phyloP scores from a whole-genome alignment of 2,888 invertebrate genomes.

The Ichneumoninae sp. region DNA sequence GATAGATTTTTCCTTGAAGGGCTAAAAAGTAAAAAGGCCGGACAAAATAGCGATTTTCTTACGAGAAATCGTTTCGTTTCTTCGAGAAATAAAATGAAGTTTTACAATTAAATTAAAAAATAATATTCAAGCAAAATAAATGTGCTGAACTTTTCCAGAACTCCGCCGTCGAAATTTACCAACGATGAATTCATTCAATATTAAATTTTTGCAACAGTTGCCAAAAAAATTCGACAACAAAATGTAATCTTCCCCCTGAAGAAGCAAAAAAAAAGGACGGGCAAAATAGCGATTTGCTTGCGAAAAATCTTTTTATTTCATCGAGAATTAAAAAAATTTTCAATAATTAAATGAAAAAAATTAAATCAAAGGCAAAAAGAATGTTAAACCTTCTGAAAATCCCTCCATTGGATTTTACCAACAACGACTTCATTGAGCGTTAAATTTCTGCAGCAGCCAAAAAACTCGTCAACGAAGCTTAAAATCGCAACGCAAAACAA shows the following conservation, averaged over 20 bases:
- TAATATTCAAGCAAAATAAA: not conserved
- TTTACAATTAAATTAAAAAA: not conserved
- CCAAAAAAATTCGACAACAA: too few species aligned
- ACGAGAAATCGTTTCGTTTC: not conserved
- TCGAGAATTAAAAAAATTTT: too few species aligned
- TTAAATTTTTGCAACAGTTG: too few species aligned
- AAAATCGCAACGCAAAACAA: not conserved
- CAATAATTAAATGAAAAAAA: not conserved
- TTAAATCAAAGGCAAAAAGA: not conserved
- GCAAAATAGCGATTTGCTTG: too few species aligned
- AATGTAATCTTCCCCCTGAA: too few species aligned
- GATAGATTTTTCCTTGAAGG: slow-evolving; percentile 42
- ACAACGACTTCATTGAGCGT: too few species aligned
- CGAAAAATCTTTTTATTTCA: too few species aligned
- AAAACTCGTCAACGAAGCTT: not conserved
- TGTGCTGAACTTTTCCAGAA: not conserved
- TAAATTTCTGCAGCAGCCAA: not conserved
- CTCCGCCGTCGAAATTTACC: too few species aligned
- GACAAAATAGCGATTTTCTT: not conserved
- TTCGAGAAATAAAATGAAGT: not conserved
- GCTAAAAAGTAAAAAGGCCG: not conserved
- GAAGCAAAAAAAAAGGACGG: too few species aligned
- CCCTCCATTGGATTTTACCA: not conserved
- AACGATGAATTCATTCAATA: too few species aligned
- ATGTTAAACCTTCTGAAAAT: not conserved